These are phyloP conservation scores for Plodia interpunctella DNA, from an alignment of 1,140 invertebrate species.

Conservation along the genomic window DNA sequence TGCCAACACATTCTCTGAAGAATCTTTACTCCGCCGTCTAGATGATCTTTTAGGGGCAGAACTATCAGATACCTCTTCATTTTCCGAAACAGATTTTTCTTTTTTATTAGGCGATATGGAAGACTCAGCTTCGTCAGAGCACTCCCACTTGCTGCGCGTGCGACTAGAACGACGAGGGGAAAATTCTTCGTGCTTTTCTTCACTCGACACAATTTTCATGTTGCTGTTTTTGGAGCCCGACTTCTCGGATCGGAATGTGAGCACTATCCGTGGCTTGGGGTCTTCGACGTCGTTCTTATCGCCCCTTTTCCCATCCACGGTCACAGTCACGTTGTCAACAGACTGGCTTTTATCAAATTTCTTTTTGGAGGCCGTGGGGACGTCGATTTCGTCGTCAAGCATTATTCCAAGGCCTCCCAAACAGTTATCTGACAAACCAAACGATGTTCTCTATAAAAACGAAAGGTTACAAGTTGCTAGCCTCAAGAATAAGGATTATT, in stretches of 20 bases:
- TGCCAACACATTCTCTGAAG: conserved; percentile 72
- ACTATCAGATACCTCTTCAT: conserved; percentile 57
- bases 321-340: conserved; percentile 36
- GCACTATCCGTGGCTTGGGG: conserved; percentile 70
- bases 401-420: conserved; percentile 35
- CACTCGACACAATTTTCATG: conserved; percentile 71
- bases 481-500: too few relatives aligned
- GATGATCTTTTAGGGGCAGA: conserved; percentile 68
- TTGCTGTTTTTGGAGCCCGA: conserved; percentile 64
- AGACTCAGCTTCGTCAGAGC: conserved; percentile 50
- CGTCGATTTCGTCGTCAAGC: conserved; percentile 42
- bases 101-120: conserved; percentile 37
- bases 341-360: conserved; percentile 13
- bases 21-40: conserved; percentile 71
- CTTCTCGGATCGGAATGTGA: conserved; percentile 74
- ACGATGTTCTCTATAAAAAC: too few relatives aligned
- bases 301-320: conserved; percentile 36
- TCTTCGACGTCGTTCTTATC: conserved; percentile 49
- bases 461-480: too few relatives aligned
- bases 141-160: conserved; percentile 53
- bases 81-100: conserved; percentile 56
- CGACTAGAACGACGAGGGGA: conserved; percentile 49
- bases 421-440: background rate
- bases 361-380: conserved; percentile 25
- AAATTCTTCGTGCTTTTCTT: conserved; percentile 67